Percentiles rank a stretch among this genome's conserved stretches.
phyloP scores from a whole-genome alignment of 2,113 vertebrate species.

The Pangasianodon gigas region DNA sequence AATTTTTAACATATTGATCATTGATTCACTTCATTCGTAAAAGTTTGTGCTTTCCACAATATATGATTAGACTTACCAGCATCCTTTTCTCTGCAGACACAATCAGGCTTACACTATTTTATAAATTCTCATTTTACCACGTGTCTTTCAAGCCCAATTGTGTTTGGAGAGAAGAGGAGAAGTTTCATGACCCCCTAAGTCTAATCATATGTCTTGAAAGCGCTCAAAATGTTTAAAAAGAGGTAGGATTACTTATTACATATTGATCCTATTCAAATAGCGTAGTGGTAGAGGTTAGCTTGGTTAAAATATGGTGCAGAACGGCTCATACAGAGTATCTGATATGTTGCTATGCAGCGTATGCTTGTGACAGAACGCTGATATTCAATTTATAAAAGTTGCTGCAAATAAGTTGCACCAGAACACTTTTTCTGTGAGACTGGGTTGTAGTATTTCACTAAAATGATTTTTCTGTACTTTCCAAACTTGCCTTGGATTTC shows the following conservation, averaged over 20 bases:
- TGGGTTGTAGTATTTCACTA: not conserved
- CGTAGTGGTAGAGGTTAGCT: not conserved
- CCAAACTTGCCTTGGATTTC: not conserved
- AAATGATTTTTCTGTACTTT: not conserved
- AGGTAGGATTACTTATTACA: not conserved
- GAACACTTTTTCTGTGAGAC: not conserved
- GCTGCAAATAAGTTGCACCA: not conserved
- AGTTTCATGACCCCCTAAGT: not conserved
- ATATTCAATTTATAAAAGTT: not conserved
- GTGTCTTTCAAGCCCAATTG: not conserved
- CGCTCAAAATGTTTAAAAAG: not conserved
- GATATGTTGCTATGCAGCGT: not conserved
- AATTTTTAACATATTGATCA: too few species aligned
- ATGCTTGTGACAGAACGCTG: too few species aligned
- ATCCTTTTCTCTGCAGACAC: too few species aligned
- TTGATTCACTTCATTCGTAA: too few species aligned
- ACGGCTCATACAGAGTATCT: not conserved
- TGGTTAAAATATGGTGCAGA: not conserved
- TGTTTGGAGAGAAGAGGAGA: not conserved
- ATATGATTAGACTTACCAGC: too few species aligned
- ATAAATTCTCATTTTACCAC: too few species aligned
- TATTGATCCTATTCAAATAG: not conserved
- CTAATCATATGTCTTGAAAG: not conserved
- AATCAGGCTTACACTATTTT: too few species aligned
- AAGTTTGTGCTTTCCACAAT: too few species aligned